Evolutionary conservation across 2,888 invertebrate species (phyloP), one percentile per base, ranked within the genome.

Genomic region (Lymantria monacha): DNA sequence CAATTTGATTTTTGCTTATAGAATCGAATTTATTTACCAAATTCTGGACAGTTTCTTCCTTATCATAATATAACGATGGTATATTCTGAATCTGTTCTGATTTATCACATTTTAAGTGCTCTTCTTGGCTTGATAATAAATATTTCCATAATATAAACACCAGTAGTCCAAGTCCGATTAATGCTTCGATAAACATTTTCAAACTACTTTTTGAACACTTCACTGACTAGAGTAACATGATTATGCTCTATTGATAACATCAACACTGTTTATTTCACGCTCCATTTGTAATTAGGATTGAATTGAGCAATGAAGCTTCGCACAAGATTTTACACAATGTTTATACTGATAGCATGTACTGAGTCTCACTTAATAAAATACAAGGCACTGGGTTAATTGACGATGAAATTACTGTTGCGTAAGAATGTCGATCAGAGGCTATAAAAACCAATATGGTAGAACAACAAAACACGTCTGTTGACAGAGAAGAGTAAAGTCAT

Each of bases 111-210:
- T 61, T 56, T 43, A 59, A 55, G 46, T 57, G 51, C 30, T 66
- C 51, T 38, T 60, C 60, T 52, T 74, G 72, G n/a, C 49, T 45
- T 11, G 76, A 54, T 14, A 76, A 44, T 31, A 84, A 62, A 72
- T 77, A 87, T 60, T 86, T 90, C 85, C 87, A 89, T 42, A 88
- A 49, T 45, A 89, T 63, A 65, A 78, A 86, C 44, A 83, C 56
- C 44, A 89, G 56, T 45, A 84, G 75, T 57, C 82, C 81, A 44
- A 89, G 57, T 51, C 88, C 87, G 59, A 90, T 77, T 13, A 91
- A 65, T 44, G 83, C 68, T 81, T 87, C 87, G 58, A 81, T 79
- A 58, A 90, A 70, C 91, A 90, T 91, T 41, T 53, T 79, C 77
- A 57, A 69, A 55, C 58, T 64, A 66, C 59, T 70, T 60, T 78